Evolutionary conservation across 2,797 vertebrate species (phyloP).

Genomic region (Crocidura indochinensis): DNA sequence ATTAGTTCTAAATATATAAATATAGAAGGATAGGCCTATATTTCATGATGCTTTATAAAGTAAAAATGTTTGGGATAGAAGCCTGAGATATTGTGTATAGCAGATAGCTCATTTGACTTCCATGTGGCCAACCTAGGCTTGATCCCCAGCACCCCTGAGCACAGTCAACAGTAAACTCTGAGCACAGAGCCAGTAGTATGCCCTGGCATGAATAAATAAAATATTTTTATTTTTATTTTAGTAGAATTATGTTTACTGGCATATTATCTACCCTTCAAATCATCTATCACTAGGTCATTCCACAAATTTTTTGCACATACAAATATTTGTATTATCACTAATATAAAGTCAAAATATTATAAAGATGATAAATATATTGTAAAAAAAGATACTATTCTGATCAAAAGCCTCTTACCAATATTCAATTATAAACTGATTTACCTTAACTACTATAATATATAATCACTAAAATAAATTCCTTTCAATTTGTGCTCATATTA

Average conservation of each 20-base stretch:
- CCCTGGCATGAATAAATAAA: too few relatives aligned
- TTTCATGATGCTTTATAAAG: neutral
- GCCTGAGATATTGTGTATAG: too few relatives aligned
- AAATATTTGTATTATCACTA: conserved; percentile 11
- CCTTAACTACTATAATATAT: conserved; percentile 43
- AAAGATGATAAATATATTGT: neutral
- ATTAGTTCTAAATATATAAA: neutral
- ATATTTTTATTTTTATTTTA: too few relatives aligned
- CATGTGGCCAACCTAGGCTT: too few relatives aligned
- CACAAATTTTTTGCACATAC: neutral
- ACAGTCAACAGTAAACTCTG: too few relatives aligned
- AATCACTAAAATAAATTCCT: too few relatives aligned
- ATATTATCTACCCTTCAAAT: neutral
- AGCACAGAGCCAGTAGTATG: too few relatives aligned
- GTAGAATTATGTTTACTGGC: too few relatives aligned
- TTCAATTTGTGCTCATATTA: neutral
- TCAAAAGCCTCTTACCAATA: conserved; percentile 11
- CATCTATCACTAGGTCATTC: neutral
- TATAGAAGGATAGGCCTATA: neutral
- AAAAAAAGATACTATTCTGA: conserved; percentile 34
- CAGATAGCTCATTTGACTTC: too few relatives aligned
- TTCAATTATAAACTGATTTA: conserved; percentile 16
- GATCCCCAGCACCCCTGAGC: too few relatives aligned
- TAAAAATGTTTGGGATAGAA: neutral
- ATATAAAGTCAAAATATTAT: conserved; percentile 44